Evolutionary conservation across 2,888 invertebrate genomes (phyloP), one percentile per base, ranked within the genome.

Genomic region (Steinernema scapterisci): DNA sequence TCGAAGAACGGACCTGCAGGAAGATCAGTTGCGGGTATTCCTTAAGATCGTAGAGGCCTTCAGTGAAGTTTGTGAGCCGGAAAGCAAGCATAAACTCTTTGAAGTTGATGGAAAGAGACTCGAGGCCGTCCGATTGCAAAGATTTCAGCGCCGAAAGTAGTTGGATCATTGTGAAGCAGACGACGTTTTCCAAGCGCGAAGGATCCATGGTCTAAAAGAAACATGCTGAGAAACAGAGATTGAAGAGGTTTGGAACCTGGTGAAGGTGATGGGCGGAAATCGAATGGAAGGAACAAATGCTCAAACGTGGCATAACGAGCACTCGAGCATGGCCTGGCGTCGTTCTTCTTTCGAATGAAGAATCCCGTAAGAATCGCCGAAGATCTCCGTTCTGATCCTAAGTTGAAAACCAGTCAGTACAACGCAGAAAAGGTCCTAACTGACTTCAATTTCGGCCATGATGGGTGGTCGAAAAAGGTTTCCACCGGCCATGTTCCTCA

Each of bases 61-160:
- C 75, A 38, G 78, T 75, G 56, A 74, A 77, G 46, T 74, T 46
- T 13, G 81, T 75, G 52, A 78, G 79, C 19, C 80, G 76, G 74
- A 85, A 84, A 1, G 84, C 79, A 13, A 84, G 73, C 13, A 84
- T 56, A 73, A 84, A 84, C 72, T 84, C 84, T 70, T 81, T 82
- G 77, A 84, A 84, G 73, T 84, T 84, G 21, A 81, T 82, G 71
- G 83, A 83, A 54, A 84, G 74, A 3, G 76, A 76, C 63, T 84
- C 84, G 48, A 84, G 78, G 9, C 83, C 84, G 72, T 84, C 84
- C n/a, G 79, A 77, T 27, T 79, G 79, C 19, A 84, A 76, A 77
- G 79, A 81, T 73, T 84, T 84, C 31, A 84, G 74, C 0, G 84
- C 84, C 48, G 77, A 71, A 31, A 84, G 76, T 6, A 84, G 77